Base-by-base conservation (phyloP, 2,113 vertebrate species). In the Puntigrus tetrazona region DNA sequence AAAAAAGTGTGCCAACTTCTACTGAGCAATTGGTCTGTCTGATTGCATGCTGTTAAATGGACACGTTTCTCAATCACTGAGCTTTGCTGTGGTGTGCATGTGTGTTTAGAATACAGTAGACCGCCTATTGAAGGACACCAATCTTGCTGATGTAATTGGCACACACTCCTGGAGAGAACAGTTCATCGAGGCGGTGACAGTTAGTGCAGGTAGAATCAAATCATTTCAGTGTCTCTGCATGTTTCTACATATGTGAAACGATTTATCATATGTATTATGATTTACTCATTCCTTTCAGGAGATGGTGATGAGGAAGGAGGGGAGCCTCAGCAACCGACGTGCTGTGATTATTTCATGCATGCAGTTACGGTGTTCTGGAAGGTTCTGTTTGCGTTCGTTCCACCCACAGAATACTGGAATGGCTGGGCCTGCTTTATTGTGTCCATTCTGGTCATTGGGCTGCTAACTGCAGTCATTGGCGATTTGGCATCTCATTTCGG, bases 401-500 rank as follows among this genome's bases (percentile, higher is more conserved):
- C 97, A 0, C 97, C 97, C 50, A 98, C 96, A 0, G 93, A 94
- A 87, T 97, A 96, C 90, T 96, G 96, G 94, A 96, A 97, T 0
- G 97, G 97, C 88, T 98, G 97, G 97, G 96, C 96, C 0, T 97
- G 96, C 92, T 98, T 98, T 16, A 86, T 95, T 0, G 95, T 97
- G 87, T 96, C 93, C 83, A 97, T 98, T 87, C 25, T 88, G 50
- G 94, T 95, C 84, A 97, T 98, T 0, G 97, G 97, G 14, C 0
- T 97, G 29, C 93, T 97, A 76, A 98, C 97, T 0, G 96, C 97
- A 43, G 52, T 98, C 83, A 97, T 98, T 1, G 97, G 97, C 3
- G 97, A 98, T 90, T 91, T 98, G 11, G 97, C 97, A n/a, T 97
- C 96, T 25, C 97, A 98, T 89, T 98, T 98, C 5, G 97, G 97